Conservation (phyloP, 2,888 invertebrate genomes). For the Phyllotreta striolata region DNA sequence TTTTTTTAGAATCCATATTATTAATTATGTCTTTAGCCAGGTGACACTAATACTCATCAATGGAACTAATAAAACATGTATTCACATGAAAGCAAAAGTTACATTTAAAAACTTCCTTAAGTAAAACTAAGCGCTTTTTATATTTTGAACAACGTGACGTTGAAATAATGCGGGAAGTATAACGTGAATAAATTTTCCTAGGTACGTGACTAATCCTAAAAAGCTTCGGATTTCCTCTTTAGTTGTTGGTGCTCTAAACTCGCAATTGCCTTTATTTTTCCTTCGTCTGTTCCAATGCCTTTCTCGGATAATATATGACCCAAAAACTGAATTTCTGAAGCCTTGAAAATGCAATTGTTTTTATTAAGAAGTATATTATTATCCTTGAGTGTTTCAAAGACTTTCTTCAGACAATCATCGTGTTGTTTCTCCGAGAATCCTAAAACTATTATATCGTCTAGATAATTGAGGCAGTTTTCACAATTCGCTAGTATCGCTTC, state of each 20-base stretch:
- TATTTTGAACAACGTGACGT: too few species aligned
- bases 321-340: constrained; percentile 30
- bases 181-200: constrained; percentile 43
- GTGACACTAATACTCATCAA: too few species aligned
- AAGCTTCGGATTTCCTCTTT: constrained; percentile 46
- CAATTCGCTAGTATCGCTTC: constrained; percentile 49
- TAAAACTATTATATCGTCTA: constrained; percentile 49
- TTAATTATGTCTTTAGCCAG: too few species aligned
- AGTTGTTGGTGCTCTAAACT: constrained; percentile 43
- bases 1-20: too few species aligned
- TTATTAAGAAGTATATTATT: constrained; percentile 36
- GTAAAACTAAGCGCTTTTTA: too few species aligned
- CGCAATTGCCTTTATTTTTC: not conserved
- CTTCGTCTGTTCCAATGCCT: constrained; percentile 42
- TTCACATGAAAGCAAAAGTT: too few species aligned
- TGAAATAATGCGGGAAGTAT: too few species aligned
- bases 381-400: constrained; percentile 28
- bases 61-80: too few species aligned
- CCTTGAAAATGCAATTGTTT: constrained; percentile 37
- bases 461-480: constrained; percentile 47
- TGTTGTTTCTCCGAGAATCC: constrained; percentile 46
- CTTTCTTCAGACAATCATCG: constrained; percentile 31
- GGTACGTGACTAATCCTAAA: constrained; percentile 42
- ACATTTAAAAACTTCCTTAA: too few species aligned
- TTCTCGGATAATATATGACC: constrained; percentile 52